phyloP scores from a whole-genome alignment of 2,113 vertebrate species.

The Phycodurus eques region DNA sequence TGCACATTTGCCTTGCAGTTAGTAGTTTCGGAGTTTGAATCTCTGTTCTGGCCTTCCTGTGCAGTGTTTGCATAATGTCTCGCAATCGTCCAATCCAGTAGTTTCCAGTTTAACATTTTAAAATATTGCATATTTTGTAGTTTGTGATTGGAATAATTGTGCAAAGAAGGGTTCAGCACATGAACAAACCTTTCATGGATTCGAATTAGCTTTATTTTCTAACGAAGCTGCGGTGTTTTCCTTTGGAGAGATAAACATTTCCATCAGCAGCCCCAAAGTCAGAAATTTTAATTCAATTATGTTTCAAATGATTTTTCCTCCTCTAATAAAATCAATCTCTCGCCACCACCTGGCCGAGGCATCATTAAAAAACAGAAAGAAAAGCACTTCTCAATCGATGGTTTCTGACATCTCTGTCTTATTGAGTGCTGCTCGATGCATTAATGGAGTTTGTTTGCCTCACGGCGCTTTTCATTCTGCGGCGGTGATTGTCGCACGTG shows the following conservation, averaged over 20 bases:
- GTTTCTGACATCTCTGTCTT: conserved; percentile 60
- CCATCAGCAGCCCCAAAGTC: conserved; percentile 11
- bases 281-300: conserved; percentile 21
- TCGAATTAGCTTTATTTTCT: not conserved
- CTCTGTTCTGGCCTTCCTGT: no score
- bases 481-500: conserved; percentile 59
- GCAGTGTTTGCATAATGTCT: no score
- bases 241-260: not conserved
- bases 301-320: not conserved
- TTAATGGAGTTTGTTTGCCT: conserved; percentile 74
- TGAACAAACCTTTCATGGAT: not conserved
- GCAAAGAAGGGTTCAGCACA: not conserved
- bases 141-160: not conserved
- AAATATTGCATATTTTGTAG: no score
- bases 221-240: not conserved
- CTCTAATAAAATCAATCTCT: conserved; percentile 30
- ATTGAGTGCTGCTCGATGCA: conserved; percentile 43
- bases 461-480: conserved; percentile 66
- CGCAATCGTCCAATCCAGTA: no score
- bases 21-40: no score
- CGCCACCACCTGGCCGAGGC: not conserved
- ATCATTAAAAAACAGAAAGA: conserved; percentile 20
- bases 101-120: no score
- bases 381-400: conserved; percentile 51
- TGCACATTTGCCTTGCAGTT: no score